These are phyloP conservation scores for Prionailurus viverrinus DNA, from an alignment of 2,113 vertebrate species.

Conservation along the genomic window DNA sequence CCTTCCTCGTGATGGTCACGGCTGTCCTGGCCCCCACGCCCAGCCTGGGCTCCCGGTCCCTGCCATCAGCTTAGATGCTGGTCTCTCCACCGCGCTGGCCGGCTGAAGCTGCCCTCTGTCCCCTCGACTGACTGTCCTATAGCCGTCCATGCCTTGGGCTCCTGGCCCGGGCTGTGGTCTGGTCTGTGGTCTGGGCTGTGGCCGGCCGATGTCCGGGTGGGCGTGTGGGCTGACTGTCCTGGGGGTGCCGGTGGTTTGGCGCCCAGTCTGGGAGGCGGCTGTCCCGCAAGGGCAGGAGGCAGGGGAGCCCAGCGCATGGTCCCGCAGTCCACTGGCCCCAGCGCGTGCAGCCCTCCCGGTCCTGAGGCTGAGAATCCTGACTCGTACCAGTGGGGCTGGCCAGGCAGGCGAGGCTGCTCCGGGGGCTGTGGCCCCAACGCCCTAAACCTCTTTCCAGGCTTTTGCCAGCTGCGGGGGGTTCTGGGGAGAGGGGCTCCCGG, in stretches of 20 bases:
- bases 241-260: rapidly evolving
- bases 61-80: background rate
- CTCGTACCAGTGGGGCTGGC: rapidly evolving
- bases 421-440: background rate
- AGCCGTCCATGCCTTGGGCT: rapidly evolving
- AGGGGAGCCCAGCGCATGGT: background rate
- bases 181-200: background rate
- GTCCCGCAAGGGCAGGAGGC: background rate
- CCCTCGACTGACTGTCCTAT: too few relatives aligned
- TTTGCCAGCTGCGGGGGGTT: background rate
- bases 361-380: background rate
- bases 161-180: background rate
- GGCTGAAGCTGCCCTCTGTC: background rate
- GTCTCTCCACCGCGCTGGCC: rapidly evolving
- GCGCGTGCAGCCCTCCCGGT: rapidly evolving
- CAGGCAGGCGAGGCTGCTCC: rapidly evolving
- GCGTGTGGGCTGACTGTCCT: background rate
- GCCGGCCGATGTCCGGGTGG: rapidly evolving
- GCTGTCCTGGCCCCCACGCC: too few relatives aligned
- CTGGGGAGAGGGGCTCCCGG: background rate
- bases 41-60: background rate
- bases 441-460: background rate
- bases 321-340: rapidly evolving
- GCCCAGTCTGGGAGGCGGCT: rapidly evolving
- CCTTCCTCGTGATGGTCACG: background rate